Evolutionary conservation across 2,113 vertebrate genomes (phyloP), one percentile per base, ranked within the genome.

Genomic region (Gambusia affinis): DNA sequence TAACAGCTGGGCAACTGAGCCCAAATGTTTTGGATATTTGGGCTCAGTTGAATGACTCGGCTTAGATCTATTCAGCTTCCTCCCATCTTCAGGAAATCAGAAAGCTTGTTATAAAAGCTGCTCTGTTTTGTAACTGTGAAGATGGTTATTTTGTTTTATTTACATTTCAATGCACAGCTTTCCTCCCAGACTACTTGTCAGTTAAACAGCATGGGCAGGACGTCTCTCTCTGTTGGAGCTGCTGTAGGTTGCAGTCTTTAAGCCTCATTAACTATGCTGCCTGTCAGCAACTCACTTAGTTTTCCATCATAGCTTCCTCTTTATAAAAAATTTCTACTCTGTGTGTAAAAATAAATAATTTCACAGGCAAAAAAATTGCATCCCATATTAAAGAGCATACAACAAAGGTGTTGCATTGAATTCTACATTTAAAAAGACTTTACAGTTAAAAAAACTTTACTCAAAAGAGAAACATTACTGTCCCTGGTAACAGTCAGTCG

Each of bases 161-260:
- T 60, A 70, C 63, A 79, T 64, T 2, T 62, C 44, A 33, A 31
- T 70, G 73, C 71, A 1, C 68, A 47, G 8, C 62, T 4, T 78
- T 64, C 60, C 44, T 81, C 39, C 62, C 39, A 82, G 67, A 80
- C 78, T 64, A 51, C 35, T 73, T 64, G 76, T 84, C 85, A 79
- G 57, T 88, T 80, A 88, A 83, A 68, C 76, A 39, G 30, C 28
- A 30, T 14, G 67, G 27, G 67, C 60, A 4, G 67, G 72, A 65
- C 60, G 17, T 76, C 44, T 29, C 24, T 83, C 0, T 67, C 76
- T 54, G 65, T 37, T 67, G 24, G 61, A 70, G 19, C 47, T 64
- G 64, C 69, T 73, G 73, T 62, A 47, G 80, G 70, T 70, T 76
- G 63, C 54, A 72, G 19, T 72, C 64, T 54, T 60, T 39, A 63